phyloP scores from a whole-genome alignment of 2,888 invertebrate species.

The Syritta pipiens region DNA sequence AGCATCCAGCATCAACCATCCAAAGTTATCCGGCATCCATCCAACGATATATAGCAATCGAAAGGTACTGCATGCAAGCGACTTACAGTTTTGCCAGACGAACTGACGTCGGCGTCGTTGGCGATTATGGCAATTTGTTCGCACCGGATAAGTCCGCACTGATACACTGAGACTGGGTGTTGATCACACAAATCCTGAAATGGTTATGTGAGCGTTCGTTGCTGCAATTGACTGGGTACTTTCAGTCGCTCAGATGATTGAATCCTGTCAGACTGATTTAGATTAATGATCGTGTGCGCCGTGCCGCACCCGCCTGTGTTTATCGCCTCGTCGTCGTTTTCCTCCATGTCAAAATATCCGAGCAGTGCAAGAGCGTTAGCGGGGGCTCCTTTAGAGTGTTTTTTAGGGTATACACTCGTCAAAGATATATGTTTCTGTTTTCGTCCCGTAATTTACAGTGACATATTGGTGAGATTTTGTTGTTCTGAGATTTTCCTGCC shows the following conservation, averaged over 20 bases:
- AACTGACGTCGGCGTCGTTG: constrained; percentile 41
- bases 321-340: neutral
- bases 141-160: constrained; percentile 18
- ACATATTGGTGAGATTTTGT: constrained; percentile 50
- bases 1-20: neutral
- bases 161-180: neutral
- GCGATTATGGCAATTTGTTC: constrained; percentile 48
- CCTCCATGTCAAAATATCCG: constrained; percentile 16
- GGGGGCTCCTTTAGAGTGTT: neutral
- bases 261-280: constrained; percentile 69
- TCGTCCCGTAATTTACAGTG: constrained; percentile 52
- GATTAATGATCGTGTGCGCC: constrained; percentile 60
- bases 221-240: constrained; percentile 14
- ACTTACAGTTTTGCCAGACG: constrained; percentile 40
- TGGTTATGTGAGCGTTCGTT: constrained; percentile 19
- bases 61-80: constrained; percentile 12
- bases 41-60: constrained; percentile 24
- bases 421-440: neutral
- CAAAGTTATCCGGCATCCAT: too few species aligned
- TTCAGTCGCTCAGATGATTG: constrained; percentile 49
- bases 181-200: constrained; percentile 58
- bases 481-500: constrained; percentile 1
- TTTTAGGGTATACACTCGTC: too few species aligned
- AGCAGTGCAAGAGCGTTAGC: neutral
- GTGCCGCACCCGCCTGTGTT: constrained; percentile 3